These are phyloP conservation scores for Parthenolecanium corni DNA, from an alignment of 2,888 invertebrate species.

Conservation along the genomic window DNA sequence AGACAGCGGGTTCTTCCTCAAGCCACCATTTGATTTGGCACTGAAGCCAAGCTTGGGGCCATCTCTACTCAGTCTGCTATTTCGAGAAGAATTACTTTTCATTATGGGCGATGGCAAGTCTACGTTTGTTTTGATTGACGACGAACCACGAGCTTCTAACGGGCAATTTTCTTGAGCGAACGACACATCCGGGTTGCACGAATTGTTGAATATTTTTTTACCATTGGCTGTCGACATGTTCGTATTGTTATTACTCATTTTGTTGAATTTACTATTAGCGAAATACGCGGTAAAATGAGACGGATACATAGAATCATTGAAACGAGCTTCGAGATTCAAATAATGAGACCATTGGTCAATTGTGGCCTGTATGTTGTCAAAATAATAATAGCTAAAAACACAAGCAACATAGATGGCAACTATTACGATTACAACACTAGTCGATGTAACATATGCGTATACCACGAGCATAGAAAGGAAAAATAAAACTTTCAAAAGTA, in stretches of 20 bases:
- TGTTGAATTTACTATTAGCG: constrained; percentile 7
- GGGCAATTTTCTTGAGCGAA: background rate
- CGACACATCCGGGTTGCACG: background rate
- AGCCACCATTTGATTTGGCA: background rate
- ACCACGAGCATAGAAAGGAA: constrained; percentile 26
- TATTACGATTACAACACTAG: constrained; percentile 9
- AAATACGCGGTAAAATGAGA: constrained; percentile 9
- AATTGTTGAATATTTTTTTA: background rate
- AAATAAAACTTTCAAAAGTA: constrained; percentile 19
- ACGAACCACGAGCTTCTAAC: background rate
- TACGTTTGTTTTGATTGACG: background rate
- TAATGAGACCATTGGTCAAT: constrained; percentile 21
- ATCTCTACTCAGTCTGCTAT: background rate
- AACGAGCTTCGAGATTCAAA: constrained; percentile 8
- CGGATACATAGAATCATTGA: constrained; percentile 6
- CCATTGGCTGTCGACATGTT: background rate
- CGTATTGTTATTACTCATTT: background rate
- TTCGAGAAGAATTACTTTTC: background rate
- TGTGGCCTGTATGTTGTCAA: constrained; percentile 17
- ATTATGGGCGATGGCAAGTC: constrained; percentile 8
- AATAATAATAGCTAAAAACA: constrained; percentile 26
- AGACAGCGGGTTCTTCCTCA: background rate
- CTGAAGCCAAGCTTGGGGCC: background rate
- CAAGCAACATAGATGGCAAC: constrained; percentile 10
- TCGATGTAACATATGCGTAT: constrained; percentile 23